Evolutionary conservation across 2,888 invertebrate species (phyloP).

Genomic region (Agrypnus murinus): DNA sequence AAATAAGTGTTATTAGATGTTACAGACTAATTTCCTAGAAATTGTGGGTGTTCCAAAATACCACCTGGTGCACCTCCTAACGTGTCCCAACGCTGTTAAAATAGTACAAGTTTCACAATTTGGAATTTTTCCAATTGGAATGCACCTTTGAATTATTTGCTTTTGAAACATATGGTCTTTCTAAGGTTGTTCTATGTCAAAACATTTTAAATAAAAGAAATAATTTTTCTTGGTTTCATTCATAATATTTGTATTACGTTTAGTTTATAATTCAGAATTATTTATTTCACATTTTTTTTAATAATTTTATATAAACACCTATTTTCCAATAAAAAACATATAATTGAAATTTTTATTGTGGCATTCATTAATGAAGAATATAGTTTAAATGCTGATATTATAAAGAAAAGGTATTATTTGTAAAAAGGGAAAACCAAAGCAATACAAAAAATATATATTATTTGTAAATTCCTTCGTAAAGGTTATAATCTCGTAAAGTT

Average conservation of each 20-base stretch:
- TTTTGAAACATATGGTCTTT: constrained; percentile 46
- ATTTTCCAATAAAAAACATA: too few species aligned
- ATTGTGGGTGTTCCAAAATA: constrained; percentile 40
- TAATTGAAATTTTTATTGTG: too few species aligned
- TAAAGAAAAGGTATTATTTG: too few species aligned
- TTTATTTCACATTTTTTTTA: too few species aligned
- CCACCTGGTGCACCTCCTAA: constrained; percentile 43
- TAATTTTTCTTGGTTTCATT: constrained; percentile 4
- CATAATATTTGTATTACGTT: neutral
- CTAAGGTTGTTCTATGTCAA: constrained; percentile 34
- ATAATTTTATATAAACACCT: too few species aligned
- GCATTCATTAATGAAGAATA: too few species aligned
- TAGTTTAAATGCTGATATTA: too few species aligned
- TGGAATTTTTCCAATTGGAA: constrained; percentile 56
- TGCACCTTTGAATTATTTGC: constrained; percentile 50
- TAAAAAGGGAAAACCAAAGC: too few species aligned
- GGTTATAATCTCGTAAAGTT: too few species aligned
- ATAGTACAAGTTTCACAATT: constrained; percentile 55
- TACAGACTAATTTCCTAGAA: constrained; percentile 33
- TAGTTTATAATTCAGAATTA: too few species aligned
- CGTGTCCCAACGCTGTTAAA: constrained; percentile 43
- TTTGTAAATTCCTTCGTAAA: too few species aligned
- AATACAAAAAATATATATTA: too few species aligned
- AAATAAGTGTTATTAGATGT: neutral
- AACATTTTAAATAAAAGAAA: neutral